phyloP scores from a whole-genome alignment of 2,888 invertebrate species.

The Pachymerium ferrugineum region DNA sequence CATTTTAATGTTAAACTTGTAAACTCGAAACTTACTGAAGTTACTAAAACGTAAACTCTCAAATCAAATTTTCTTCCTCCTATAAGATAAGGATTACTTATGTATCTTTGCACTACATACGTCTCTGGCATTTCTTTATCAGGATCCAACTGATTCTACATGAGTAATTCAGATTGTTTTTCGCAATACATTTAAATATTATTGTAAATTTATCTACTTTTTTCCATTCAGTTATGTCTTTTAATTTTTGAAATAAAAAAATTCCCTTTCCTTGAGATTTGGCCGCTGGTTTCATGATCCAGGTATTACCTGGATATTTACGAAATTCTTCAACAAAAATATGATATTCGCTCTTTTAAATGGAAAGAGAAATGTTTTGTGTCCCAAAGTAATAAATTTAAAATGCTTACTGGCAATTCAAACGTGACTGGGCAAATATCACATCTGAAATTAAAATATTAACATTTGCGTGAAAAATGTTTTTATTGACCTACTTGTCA shows the following conservation, averaged over 20 bases:
- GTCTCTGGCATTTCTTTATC: slow-evolving; percentile 30
- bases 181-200: background rate
- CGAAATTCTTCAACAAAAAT: slow-evolving; percentile 59
- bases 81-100: slow-evolving; percentile 57
- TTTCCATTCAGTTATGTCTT: slow-evolving; percentile 54
- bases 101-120: slow-evolving; percentile 57
- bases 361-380: background rate
- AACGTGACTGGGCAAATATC: slow-evolving; percentile 57
- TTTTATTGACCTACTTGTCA: slow-evolving; percentile 40
- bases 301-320: slow-evolving; percentile 54
- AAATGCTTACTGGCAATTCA: slow-evolving; percentile 54
- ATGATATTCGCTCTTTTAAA: slow-evolving; percentile 54
- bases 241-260: slow-evolving; percentile 56
- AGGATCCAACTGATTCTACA: background rate
- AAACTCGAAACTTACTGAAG: slow-evolving; percentile 51
- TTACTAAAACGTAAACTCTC: slow-evolving; percentile 58
- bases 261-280: slow-evolving; percentile 59
- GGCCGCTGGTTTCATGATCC: slow-evolving; percentile 61
- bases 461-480: background rate
- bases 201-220: slow-evolving; percentile 41
- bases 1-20: too few relatives aligned
- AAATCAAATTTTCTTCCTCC: slow-evolving; percentile 60
- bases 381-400: background rate
- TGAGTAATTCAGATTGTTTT: background rate
- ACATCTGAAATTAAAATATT: slow-evolving; percentile 41